phyloP scores from a whole-genome alignment of 2,888 invertebrate species.

The Pseudococcus viburni region DNA sequence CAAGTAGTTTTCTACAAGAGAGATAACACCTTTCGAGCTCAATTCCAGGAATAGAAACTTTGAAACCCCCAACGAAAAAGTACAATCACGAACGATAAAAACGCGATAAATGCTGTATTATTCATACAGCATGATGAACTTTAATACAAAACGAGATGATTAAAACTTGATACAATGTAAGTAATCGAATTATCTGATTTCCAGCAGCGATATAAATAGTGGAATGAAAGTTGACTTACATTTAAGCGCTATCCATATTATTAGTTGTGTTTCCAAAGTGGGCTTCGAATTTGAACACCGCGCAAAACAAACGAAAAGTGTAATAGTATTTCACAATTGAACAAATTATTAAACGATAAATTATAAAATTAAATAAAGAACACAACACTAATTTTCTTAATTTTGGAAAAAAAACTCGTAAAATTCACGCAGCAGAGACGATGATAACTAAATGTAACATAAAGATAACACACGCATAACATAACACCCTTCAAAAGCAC shows the following conservation, averaged over 20 bases:
- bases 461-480: slow-evolving; percentile 58
- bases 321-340: neutral
- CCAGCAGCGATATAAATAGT: neutral
- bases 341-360: neutral
- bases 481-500: slow-evolving; percentile 57
- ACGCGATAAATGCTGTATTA: neutral
- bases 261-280: neutral
- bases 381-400: slow-evolving; percentile 23
- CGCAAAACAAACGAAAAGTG: neutral
- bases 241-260: slow-evolving; percentile 41
- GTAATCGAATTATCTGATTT: neutral
- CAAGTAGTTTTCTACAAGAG: neutral
- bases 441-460: slow-evolving; percentile 58
- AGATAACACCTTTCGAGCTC: neutral
- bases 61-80: neutral
- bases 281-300: neutral
- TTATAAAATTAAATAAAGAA: neutral
- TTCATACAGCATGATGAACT: neutral
- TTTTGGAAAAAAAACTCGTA: slow-evolving; percentile 39
- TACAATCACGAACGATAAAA: neutral
- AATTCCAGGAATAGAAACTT: neutral
- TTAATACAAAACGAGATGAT: neutral
- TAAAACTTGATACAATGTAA: neutral
- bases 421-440: slow-evolving; percentile 48
- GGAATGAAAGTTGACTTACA: slow-evolving; percentile 12